These are phyloP conservation scores for Anguilla megastoma DNA, from an alignment of 2,797 vertebrate species.

Conservation along the genomic window DNA sequence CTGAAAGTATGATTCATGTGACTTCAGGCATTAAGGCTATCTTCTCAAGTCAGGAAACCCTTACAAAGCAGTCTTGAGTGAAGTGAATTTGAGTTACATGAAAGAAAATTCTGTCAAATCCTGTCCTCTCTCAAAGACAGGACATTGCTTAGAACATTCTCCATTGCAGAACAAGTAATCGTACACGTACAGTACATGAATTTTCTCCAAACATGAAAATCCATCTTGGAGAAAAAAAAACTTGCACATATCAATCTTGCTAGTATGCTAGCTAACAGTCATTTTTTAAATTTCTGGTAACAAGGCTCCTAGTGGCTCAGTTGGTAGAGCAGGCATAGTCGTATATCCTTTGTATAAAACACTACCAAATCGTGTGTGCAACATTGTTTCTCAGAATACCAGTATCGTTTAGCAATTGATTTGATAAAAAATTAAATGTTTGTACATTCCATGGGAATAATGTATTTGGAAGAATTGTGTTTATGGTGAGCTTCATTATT, in stretches of 20 bases:
- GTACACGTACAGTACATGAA: neutral
- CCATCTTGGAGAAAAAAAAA: too few relatives aligned
- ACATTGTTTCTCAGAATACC: too few relatives aligned
- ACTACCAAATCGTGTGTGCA: neutral
- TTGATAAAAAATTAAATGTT: too few relatives aligned
- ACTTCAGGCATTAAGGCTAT: neutral
- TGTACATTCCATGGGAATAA: too few relatives aligned
- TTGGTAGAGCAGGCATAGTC: neutral
- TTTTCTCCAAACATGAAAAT: neutral
- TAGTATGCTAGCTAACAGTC: neutral
- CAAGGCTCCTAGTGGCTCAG: neutral
- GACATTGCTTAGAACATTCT: neutral
- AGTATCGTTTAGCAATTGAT: too few relatives aligned
- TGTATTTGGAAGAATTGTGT: too few relatives aligned
- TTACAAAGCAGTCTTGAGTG: neutral
- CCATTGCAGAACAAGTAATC: neutral
- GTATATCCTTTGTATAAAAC: neutral
- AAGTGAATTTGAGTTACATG: neutral
- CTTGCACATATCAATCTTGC: neutral
- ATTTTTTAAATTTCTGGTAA: neutral
- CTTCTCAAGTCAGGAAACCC: constrained; percentile 9
- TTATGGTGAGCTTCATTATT: too few relatives aligned
- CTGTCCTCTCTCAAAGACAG: neutral
- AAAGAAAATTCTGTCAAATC: neutral
- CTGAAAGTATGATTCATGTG: constrained; percentile 5